A percentile compares a stretch with the other conserved stretches of the same genome.
These are phyloP conservation scores for Nudaria mundana DNA, from an alignment of 2,888 invertebrate species.

Conservation along the genomic window DNA sequence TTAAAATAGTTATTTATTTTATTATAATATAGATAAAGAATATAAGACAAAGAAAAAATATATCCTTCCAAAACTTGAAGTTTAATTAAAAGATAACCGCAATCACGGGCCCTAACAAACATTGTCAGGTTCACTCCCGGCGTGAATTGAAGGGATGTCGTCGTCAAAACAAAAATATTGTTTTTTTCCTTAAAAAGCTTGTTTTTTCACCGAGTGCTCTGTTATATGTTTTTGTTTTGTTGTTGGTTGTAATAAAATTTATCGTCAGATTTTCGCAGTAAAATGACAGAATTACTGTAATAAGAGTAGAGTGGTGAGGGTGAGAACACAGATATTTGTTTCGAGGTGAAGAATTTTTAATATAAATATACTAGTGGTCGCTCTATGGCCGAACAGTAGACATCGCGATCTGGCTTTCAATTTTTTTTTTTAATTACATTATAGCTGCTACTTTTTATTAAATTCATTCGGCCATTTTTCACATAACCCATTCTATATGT, in stretches of 20 bases:
- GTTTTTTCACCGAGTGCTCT: conserved; percentile 32
- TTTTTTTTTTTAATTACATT: too few relatives aligned
- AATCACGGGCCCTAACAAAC: conserved; percentile 23
- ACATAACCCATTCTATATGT: too few relatives aligned
- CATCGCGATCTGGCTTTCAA: too few relatives aligned
- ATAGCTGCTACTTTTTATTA: too few relatives aligned
- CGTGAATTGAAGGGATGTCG: conserved; percentile 8
- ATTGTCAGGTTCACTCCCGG: conserved; percentile 12
- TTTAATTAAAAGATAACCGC: conserved; percentile 30
- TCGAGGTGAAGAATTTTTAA: too few relatives aligned
- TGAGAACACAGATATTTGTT: too few relatives aligned
- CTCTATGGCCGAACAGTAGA: too few relatives aligned
- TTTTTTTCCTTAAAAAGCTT: conserved; percentile 30
- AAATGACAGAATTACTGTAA: conserved; percentile 14
- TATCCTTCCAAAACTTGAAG: conserved; percentile 8
- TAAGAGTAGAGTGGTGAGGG: conserved; percentile 4
- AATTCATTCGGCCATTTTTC: too few relatives aligned
- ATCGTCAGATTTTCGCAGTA: conserved; percentile 22
- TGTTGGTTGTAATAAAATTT: conserved; percentile 33
- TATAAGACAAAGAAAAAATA: conserved; percentile 16
- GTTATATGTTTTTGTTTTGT: conserved; percentile 44
- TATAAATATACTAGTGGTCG: too few relatives aligned
- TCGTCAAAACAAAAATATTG: conserved; percentile 35
- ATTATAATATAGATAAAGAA: conserved; percentile 12
- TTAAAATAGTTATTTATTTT: too few relatives aligned